These are phyloP conservation scores for Nebria salina DNA, from an alignment of 2,888 invertebrate species.

Conservation along the genomic window DNA sequence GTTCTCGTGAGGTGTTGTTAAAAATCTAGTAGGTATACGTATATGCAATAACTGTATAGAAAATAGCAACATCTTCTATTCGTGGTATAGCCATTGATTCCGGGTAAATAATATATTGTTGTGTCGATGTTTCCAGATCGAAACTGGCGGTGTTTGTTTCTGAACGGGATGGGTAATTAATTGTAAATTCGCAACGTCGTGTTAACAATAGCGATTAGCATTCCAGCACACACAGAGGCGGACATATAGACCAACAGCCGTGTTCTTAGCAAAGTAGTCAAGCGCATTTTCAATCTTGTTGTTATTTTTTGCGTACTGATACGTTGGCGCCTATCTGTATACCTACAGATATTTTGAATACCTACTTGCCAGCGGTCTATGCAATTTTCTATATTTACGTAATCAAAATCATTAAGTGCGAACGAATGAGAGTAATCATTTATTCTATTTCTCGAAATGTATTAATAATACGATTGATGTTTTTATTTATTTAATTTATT, in stretches of 20 bases:
- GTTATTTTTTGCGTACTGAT: not conserved
- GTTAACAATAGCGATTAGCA: slow-evolving; percentile 1
- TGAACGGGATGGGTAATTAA: not conserved
- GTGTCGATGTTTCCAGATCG: not conserved
- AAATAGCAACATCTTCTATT: not conserved
- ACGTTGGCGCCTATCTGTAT: not conserved
- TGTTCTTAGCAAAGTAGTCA: not conserved
- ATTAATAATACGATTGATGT: no score
- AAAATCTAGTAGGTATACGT: not conserved
- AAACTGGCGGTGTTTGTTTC: not conserved
- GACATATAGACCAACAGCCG: not conserved
- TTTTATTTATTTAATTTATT: no score
- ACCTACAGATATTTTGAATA: not conserved
- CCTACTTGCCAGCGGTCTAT: not conserved
- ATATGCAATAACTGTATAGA: not conserved
- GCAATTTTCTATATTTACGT: not conserved
- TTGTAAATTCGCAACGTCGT: not conserved
- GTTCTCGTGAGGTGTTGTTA: not conserved
- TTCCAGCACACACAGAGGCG: not conserved
- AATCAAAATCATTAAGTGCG: no score
- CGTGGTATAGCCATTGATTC: not conserved
- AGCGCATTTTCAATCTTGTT: not conserved
- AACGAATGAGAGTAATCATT: no score
- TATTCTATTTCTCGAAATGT: no score
- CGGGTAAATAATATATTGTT: not conserved